phyloP scores from a whole-genome alignment of 1,140 invertebrate species.

The Laodelphax striatellus region DNA sequence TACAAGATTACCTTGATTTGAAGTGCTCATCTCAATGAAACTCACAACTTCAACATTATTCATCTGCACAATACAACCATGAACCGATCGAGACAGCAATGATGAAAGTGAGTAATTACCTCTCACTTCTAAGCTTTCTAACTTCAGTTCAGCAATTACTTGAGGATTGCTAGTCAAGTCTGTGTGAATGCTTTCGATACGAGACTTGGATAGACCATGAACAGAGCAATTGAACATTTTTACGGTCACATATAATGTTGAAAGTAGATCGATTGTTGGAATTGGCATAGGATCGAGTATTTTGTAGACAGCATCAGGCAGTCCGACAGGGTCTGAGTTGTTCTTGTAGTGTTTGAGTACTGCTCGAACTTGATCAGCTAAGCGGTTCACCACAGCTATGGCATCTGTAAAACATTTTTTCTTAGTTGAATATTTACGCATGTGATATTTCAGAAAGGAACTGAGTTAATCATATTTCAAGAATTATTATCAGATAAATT shows the following conservation, averaged over 20 bases:
- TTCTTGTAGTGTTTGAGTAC: constrained; percentile 68
- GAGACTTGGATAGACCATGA: constrained; percentile 64
- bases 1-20: constrained; percentile 56
- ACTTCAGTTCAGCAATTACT: constrained; percentile 47
- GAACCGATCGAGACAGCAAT: constrained; percentile 51
- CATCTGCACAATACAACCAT: constrained; percentile 61
- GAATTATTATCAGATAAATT: too few relatives aligned
- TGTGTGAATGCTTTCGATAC: constrained; percentile 48
- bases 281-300: constrained; percentile 67
- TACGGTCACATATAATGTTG: constrained; percentile 50
- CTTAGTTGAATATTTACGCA: too few relatives aligned
- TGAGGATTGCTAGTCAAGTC: constrained; percentile 39
- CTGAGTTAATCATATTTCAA: too few relatives aligned
- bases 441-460: too few relatives aligned
- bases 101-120: constrained; percentile 62
- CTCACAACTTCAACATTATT: constrained; percentile 51
- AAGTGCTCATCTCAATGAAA: constrained; percentile 52
- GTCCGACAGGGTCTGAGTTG: constrained; percentile 59
- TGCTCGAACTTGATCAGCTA: constrained; percentile 34
- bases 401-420: too few relatives aligned
- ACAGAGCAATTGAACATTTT: constrained; percentile 57
- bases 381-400: neutral
- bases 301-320: constrained; percentile 49
- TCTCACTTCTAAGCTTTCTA: constrained; percentile 52
- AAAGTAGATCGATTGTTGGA: constrained; percentile 57